Base-by-base conservation (phyloP, 2,888 invertebrate species). In the Thecocarcelia acutangulata region DNA sequence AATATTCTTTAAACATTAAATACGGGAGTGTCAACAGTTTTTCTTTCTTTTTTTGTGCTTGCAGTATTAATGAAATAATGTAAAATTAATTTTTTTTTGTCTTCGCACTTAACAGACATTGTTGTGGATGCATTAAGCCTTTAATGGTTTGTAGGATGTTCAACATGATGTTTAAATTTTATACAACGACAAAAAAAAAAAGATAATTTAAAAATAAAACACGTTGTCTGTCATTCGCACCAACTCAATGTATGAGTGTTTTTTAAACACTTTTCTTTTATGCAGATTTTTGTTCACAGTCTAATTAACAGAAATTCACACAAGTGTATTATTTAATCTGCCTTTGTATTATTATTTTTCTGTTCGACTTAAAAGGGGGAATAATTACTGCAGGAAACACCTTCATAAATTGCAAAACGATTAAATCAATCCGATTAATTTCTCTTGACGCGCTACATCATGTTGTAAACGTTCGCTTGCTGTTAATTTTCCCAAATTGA, bases 361-460 rank as follows among this genome's bases (percentile, higher is more conserved):
- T 28, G 42, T 50, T 42, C 13, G 37, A 40, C 24, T 59, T 61
- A 19, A 52, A 61, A 46, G 44, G 59, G 48, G 17, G 19, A 52
- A 46, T 42, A 52, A 66, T 64, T 75, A 28, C 50, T 74, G 70
- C 54, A 48, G 72, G 76, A 61, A 80, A 76, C 72, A 73, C 81
- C 72, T 76, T 72, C 66, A 40, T 48, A 75, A 58, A 68, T 76
- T 44, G 56, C 28, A 42, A 64, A 56, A 33, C 33, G 63, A 70
- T 77, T 64, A 56, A 72, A 70, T 77, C 64, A 70, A 50, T 61
- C 54, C 19, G 61, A 54, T 64, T 54, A 42, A 66, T 68, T 50
- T 59, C 50, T 42, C 33, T 21, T 15, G 54, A 46, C 24, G 12
- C 17, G 28, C 17, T 15, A 44, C 28, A 63, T n/a, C 28, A 21